Percentiles rank a stretch among this genome's conserved stretches.
phyloP scores from a whole-genome alignment of 1,140 invertebrate genomes.

The Reticulitermes speratus region DNA sequence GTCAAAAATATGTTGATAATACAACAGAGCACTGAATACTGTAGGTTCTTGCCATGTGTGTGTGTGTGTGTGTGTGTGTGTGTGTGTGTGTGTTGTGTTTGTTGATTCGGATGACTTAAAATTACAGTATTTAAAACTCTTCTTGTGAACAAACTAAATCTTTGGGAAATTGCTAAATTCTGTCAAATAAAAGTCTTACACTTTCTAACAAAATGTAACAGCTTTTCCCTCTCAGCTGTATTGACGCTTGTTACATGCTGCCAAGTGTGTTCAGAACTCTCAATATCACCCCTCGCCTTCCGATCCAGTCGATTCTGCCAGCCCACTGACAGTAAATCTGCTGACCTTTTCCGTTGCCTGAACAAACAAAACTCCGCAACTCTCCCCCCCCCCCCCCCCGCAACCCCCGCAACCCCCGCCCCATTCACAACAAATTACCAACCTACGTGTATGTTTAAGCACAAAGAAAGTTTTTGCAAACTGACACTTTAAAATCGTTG shows the following conservation, averaged over 20 bases:
- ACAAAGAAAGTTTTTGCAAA: too few relatives aligned
- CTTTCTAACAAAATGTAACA: neutral
- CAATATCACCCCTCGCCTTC: neutral
- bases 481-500: too few relatives aligned
- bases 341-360: neutral
- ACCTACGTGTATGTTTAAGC: too few relatives aligned
- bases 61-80: too few relatives aligned
- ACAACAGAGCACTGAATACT: too few relatives aligned
- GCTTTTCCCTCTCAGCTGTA: neutral
- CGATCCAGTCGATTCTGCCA: neutral
- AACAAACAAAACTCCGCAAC: neutral
- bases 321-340: neutral
- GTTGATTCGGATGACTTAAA: too few relatives aligned
- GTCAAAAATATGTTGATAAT: too few relatives aligned
- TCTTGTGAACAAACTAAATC: too few relatives aligned
- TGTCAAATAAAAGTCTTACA: neutral
- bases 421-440: neutral
- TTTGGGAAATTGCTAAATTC: too few relatives aligned
- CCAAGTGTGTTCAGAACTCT: neutral
- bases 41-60: too few relatives aligned
- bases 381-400: neutral
- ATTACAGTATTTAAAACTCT: too few relatives aligned
- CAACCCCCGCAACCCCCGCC: neutral
- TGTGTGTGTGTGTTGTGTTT: too few relatives aligned
- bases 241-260: neutral